Evolutionary conservation across 2,888 invertebrate genomes (phyloP).

Genomic region (Cataglyphis livida): DNA sequence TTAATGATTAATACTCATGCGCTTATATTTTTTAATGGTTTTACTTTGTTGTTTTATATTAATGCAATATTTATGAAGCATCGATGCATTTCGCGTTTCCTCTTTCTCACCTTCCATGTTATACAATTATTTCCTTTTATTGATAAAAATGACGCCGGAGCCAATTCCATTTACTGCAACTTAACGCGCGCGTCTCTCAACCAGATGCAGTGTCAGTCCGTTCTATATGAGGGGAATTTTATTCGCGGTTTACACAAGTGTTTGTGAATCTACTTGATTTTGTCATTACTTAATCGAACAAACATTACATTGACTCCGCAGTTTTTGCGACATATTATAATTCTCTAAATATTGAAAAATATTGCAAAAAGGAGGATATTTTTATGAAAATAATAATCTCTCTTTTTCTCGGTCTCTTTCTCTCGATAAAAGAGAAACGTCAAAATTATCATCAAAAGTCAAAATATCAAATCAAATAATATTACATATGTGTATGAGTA

Average conservation of each 20-base stretch:
- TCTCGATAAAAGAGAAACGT: background rate
- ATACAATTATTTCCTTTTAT: background rate
- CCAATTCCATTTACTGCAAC: background rate
- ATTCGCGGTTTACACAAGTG: slow-evolving; percentile 14
- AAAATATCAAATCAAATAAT: background rate
- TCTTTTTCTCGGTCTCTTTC: too few relatives aligned
- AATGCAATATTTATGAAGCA: background rate
- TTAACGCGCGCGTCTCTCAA: background rate
- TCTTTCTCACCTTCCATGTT: background rate
- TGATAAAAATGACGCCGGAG: background rate
- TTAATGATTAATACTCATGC: background rate
- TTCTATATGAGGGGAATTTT: background rate
- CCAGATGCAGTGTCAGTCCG: background rate
- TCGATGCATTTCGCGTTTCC: background rate
- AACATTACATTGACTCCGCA: background rate
- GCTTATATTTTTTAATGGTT: background rate
- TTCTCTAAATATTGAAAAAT: background rate
- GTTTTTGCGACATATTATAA: background rate
- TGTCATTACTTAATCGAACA: background rate
- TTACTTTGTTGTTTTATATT: background rate
- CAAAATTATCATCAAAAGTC: background rate
- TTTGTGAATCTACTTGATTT: background rate
- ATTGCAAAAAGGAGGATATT: background rate
- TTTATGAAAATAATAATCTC: background rate
- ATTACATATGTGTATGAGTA: background rate